Conservation (phyloP, 2,113 vertebrate species). For the Odontesthes bonariensis region DNA sequence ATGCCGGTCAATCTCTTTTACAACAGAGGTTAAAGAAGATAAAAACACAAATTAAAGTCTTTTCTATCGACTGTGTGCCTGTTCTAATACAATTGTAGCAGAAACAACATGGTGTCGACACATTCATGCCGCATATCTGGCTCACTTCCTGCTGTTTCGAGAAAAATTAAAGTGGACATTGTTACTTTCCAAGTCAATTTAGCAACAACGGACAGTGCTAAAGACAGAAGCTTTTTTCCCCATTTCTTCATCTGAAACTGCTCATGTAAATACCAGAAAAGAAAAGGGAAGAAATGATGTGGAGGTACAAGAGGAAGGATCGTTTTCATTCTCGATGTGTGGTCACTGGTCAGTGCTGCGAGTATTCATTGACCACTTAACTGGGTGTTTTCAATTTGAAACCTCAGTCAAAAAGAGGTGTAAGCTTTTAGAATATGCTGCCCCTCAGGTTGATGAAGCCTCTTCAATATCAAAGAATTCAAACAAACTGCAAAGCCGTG, state of each 20-base stretch:
- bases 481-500: background rate
- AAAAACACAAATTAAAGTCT: conserved; percentile 20
- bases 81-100: background rate
- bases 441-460: conserved; percentile 50
- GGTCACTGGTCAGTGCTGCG: background rate
- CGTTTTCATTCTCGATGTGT: background rate
- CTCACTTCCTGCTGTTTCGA: background rate
- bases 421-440: conserved; percentile 3
- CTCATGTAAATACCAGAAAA: conserved; percentile 72
- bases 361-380: background rate
- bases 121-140: conserved; percentile 3
- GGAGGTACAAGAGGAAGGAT: conserved; percentile 3
- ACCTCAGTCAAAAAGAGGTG: conserved; percentile 39
- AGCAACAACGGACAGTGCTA: background rate
- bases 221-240: conserved; percentile 13
- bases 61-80: conserved; percentile 3
- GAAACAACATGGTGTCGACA: background rate
- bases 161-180: background rate
- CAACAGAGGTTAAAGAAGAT: conserved; percentile 48
- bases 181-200: background rate
- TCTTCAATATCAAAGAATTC: conserved; percentile 8
- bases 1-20: conserved; percentile 60
- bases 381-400: conserved; percentile 20
- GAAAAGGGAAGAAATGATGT: background rate
- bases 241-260: conserved; percentile 40